Evolutionary conservation across 2,888 invertebrate genomes (phyloP).

Genomic region (Hololepta plana): DNA sequence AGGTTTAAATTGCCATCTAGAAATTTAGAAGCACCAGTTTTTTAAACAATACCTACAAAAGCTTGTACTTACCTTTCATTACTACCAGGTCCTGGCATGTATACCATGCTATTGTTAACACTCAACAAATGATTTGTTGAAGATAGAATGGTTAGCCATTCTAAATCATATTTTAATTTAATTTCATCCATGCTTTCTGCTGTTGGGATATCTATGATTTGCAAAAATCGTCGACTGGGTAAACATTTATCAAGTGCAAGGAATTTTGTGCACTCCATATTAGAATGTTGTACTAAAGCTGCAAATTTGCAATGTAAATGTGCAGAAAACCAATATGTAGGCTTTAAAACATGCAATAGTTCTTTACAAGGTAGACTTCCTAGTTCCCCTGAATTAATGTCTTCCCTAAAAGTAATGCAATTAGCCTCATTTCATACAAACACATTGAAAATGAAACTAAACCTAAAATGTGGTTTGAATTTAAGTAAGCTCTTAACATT

Average conservation of each 20-base stretch:
- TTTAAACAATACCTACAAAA: slow-evolving; percentile 2
- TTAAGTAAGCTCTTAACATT: slow-evolving; percentile 52
- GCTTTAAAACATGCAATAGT: slow-evolving; percentile 61
- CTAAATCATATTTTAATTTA: slow-evolving; percentile 22
- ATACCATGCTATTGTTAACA: slow-evolving; percentile 46
- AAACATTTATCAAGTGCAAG: slow-evolving; percentile 93
- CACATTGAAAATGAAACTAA: no score
- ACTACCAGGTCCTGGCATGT: slow-evolving; percentile 67
- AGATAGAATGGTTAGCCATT: slow-evolving; percentile 9
- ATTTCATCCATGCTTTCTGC: neutral
- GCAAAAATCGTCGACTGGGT: slow-evolving; percentile 73
- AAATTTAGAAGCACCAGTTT: slow-evolving; percentile 13
- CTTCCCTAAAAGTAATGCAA: slow-evolving; percentile 38
- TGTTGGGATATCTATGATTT: slow-evolving; percentile 44
- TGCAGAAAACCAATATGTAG: slow-evolving; percentile 90
- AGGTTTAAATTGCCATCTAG: slow-evolving; percentile 55
- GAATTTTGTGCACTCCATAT: slow-evolving; percentile 55
- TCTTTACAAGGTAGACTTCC: slow-evolving; percentile 79
- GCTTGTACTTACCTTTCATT: slow-evolving; percentile 37
- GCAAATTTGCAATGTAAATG: slow-evolving; percentile 95
- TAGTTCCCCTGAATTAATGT: slow-evolving; percentile 62
- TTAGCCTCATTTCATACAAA: no score
- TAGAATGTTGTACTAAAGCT: slow-evolving; percentile 62
- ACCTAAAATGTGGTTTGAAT: slow-evolving; percentile 68
- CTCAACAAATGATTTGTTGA: slow-evolving; percentile 73